phyloP scores from a whole-genome alignment of 2,888 invertebrate species.

The Brassicogethes aeneus region DNA sequence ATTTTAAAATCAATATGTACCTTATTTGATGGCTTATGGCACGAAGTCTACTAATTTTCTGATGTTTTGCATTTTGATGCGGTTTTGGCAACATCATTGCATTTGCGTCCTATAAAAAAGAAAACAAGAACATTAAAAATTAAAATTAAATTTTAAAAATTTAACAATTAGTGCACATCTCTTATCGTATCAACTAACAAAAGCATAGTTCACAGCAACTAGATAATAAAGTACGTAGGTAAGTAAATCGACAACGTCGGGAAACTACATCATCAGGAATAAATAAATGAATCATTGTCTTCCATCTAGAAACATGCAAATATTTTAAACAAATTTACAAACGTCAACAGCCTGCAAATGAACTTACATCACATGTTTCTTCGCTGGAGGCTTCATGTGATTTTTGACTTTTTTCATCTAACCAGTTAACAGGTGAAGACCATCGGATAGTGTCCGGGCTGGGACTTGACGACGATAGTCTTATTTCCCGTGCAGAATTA shows the following conservation, averaged over 20 bases:
- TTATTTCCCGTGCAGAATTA: constrained; percentile 42
- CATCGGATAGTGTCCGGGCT: constrained; percentile 40
- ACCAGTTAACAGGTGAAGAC: constrained; percentile 39
- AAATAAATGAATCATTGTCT: too few species aligned
- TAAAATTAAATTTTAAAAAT: too few species aligned
- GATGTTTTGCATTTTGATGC: constrained; percentile 39
- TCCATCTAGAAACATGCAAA: constrained; percentile 4
- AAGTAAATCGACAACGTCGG: too few species aligned
- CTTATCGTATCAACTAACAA: background rate
- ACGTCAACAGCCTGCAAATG: background rate
- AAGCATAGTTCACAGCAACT: background rate
- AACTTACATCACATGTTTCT: constrained; percentile 44
- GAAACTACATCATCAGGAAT: background rate
- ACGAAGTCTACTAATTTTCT: constrained; percentile 58
- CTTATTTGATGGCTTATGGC: constrained; percentile 72
- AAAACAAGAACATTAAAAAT: constrained; percentile 4
- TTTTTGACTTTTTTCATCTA: constrained; percentile 30
- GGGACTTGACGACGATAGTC: constrained; percentile 38
- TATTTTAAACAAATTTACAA: constrained; percentile 1
- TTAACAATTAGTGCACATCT: background rate
- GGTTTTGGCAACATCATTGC: constrained; percentile 54
- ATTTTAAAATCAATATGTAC: constrained; percentile 37
- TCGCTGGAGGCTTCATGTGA: constrained; percentile 42
- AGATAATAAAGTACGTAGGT: background rate
- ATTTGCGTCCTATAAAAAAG: constrained; percentile 28